These are phyloP conservation scores for Pseudolycoriella hygida DNA, from an alignment of 2,888 invertebrate genomes.

Conservation along the genomic window DNA sequence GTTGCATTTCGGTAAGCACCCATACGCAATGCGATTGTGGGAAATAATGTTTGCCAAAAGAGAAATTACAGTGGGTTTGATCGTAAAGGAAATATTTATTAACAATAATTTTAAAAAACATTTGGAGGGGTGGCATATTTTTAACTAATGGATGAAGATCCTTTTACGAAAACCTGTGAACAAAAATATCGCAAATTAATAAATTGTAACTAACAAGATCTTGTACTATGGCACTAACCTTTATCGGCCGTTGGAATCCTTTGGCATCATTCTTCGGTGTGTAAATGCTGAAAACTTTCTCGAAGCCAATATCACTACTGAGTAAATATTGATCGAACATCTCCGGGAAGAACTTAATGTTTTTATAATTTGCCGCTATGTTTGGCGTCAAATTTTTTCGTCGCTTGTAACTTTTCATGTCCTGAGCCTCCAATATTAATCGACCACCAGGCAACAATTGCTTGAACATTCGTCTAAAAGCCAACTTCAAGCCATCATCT, in stretches of 20 bases:
- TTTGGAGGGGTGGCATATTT: too few relatives aligned
- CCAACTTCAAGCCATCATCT: conserved; percentile 62
- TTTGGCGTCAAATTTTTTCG: conserved; percentile 43
- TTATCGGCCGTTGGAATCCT: conserved; percentile 2
- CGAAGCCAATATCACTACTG: conserved; percentile 46
- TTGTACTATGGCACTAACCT: neutral
- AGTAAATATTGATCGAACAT: conserved; percentile 51
- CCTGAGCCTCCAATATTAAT: conserved; percentile 67
- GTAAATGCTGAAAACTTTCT: conserved; percentile 26
- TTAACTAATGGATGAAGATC: too few relatives aligned
- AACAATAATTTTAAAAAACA: too few relatives aligned
- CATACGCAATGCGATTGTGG: too few relatives aligned
- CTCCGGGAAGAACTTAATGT: conserved; percentile 41
- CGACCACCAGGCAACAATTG: conserved; percentile 62
- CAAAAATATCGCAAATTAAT: too few relatives aligned
- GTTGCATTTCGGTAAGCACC: too few relatives aligned
- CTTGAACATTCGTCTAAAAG: conserved; percentile 59
- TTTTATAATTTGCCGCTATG: conserved; percentile 29
- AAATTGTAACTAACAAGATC: too few relatives aligned
- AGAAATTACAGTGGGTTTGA: too few relatives aligned
- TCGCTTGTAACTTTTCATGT: conserved; percentile 59
- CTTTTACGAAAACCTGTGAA: too few relatives aligned
- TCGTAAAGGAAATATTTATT: too few relatives aligned
- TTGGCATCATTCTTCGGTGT: neutral
- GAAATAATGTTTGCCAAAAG: too few relatives aligned